These are phyloP conservation scores for Brienomyrus longianalis DNA, from an alignment of 2,113 vertebrate species.

Conservation along the genomic window DNA sequence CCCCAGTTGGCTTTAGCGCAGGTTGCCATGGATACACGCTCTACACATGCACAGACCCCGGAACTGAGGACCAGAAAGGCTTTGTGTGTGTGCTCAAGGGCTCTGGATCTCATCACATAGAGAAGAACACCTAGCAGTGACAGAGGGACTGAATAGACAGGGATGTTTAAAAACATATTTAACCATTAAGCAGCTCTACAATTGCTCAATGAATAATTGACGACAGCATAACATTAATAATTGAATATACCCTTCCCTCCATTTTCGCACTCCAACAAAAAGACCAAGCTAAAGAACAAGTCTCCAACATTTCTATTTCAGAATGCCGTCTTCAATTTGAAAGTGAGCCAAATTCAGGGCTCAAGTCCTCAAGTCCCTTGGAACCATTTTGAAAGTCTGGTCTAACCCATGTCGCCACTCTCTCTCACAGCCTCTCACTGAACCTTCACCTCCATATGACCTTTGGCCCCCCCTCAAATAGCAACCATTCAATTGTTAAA, in stretches of 20 bases:
- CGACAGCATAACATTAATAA: not conserved
- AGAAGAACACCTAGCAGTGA: not conserved
- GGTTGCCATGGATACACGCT: not conserved
- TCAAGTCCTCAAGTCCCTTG: not conserved
- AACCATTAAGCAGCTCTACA: not conserved
- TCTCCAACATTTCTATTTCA: not conserved
- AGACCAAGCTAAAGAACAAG: not conserved
- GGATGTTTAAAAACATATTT: constrained; percentile 3
- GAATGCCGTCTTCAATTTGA: not conserved
- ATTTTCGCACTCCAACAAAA: not conserved
- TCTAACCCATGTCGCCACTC: not conserved
- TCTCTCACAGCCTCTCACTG: not conserved
- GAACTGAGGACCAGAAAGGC: not conserved
- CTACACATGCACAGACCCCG: not conserved
- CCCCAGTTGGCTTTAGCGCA: not conserved
- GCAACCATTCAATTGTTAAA: not conserved
- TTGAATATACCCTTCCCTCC: not conserved
- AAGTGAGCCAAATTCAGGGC: not conserved
- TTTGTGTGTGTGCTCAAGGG: not conserved
- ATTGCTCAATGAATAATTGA: not conserved
- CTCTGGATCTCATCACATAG: not conserved
- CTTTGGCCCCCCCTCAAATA: not conserved
- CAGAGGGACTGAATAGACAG: not conserved
- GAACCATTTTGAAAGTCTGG: not conserved
- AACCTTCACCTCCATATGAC: not conserved